Base-by-base conservation (phyloP, 2,888 invertebrate genomes). In the Eupithecia centaureata region DNA sequence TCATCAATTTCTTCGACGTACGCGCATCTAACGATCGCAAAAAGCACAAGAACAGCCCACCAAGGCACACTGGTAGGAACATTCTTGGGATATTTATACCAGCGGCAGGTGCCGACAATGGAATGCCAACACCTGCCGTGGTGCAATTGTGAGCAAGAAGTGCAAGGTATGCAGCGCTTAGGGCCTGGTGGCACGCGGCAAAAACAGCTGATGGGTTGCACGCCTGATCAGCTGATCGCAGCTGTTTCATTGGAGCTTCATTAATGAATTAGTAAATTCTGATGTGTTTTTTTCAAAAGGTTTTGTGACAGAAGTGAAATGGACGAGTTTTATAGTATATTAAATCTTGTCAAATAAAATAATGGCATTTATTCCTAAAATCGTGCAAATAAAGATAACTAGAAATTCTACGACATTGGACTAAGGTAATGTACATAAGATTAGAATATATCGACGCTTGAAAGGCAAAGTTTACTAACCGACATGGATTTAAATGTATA, bases 111-210 rank as follows among this genome's bases (percentile, higher is more conserved):
- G 85, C 70, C 73, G 65, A 63, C 74, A 76, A 74, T 76, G 74
- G 72, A 32, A 30, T 18, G 13, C 18, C 71, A 68, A 67, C 82
- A 80, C 77, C 81, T 79, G 78, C 77, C 82, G 78, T 76, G 74
- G 78, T 79, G 72, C 74, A 65, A 74, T 78, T 78, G 69, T 76
- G 68, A 70, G 77, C 54, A 91, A 90, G 89, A 90, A 90, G 82
- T 65, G 42, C 30, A 66, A 60, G 59, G 10, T 62, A 68, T 65
- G 65, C 54, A 32, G 62, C 54, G 33, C 61, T 73, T 68, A 85
- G 82, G 81, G 80, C 67, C 75, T 67, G 77, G 75, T 64, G 75
- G 76, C 80, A 79, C 77, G 80, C 76, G 77, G 74, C 68, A 60
- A 69, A 74, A 62, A 42, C 58, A 65, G 65, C 61, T 62, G 61